Conservation (phyloP, 2,888 invertebrate genomes). For the Agrypnus murinus region DNA sequence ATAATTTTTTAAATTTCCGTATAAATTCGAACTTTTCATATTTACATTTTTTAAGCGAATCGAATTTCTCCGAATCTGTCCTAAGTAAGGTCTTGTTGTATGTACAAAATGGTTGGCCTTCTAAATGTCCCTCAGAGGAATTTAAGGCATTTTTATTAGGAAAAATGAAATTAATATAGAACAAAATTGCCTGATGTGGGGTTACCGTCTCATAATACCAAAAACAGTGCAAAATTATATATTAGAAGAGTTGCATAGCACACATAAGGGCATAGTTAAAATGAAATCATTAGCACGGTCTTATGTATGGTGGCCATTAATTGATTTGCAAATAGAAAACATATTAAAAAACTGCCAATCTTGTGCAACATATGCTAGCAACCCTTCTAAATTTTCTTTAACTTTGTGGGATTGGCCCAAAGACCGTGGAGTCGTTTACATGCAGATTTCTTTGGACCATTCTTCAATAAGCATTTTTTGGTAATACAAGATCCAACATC, state of each 20-base stretch:
- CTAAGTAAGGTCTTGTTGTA: too few relatives aligned
- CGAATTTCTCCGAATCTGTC: too few relatives aligned
- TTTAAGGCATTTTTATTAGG: conserved; percentile 10
- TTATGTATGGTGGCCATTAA: conserved; percentile 54
- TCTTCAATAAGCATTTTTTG: conserved; percentile 12
- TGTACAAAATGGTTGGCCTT: neutral
- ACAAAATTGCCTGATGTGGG: conserved; percentile 46
- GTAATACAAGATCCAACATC: neutral
- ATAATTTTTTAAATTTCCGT: too few relatives aligned
- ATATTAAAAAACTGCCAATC: conserved; percentile 2
- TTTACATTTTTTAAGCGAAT: too few relatives aligned
- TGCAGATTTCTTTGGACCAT: conserved; percentile 10
- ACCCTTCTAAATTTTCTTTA: neutral
- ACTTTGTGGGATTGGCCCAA: neutral
- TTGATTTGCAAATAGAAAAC: conserved; percentile 39
- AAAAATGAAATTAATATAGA: conserved; percentile 40
- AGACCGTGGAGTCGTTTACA: conserved; percentile 21
- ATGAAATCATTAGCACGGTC: conserved; percentile 43
- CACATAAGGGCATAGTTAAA: conserved; percentile 44
- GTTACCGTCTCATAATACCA: conserved; percentile 44
- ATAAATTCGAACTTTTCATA: too few relatives aligned
- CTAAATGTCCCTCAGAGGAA: too few relatives aligned
- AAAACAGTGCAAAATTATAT: neutral
- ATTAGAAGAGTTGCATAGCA: conserved; percentile 30
- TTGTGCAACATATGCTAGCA: too few relatives aligned